These are phyloP conservation scores for Vulpes vulpes DNA, from an alignment of 2,113 vertebrate species.

Conservation along the genomic window DNA sequence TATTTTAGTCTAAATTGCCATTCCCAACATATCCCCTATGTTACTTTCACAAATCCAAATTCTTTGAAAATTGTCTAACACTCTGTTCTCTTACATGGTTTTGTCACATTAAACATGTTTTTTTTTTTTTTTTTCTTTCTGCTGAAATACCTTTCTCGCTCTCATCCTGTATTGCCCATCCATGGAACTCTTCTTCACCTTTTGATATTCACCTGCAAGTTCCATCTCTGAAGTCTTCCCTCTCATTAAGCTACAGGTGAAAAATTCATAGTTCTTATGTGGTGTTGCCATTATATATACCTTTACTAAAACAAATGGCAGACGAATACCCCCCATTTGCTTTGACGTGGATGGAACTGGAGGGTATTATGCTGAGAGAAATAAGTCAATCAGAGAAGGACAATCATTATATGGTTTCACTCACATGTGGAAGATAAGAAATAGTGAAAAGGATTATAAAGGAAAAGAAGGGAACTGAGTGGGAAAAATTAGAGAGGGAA, in stretches of 20 bases:
- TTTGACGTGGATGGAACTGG: too few relatives aligned
- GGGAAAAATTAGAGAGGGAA: too few relatives aligned
- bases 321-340: background rate
- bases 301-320: background rate
- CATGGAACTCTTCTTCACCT: background rate
- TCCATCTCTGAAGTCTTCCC: background rate
- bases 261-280: background rate
- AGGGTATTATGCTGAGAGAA: too few relatives aligned
- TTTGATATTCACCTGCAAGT: background rate
- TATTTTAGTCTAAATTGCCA: background rate
- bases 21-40: background rate
- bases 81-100: background rate
- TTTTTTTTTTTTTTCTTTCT: background rate
- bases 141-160: background rate
- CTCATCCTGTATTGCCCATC: background rate
- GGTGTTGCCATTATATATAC: background rate
- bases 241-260: background rate
- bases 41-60: background rate
- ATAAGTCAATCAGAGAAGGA: too few relatives aligned
- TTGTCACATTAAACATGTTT: background rate
- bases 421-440: too few relatives aligned
- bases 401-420: too few relatives aligned
- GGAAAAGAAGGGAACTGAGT: too few relatives aligned
- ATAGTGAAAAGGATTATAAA: too few relatives aligned
- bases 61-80: background rate